Conservation (phyloP, 2,113 vertebrate genomes). For the Otolemur garnettii region DNA sequence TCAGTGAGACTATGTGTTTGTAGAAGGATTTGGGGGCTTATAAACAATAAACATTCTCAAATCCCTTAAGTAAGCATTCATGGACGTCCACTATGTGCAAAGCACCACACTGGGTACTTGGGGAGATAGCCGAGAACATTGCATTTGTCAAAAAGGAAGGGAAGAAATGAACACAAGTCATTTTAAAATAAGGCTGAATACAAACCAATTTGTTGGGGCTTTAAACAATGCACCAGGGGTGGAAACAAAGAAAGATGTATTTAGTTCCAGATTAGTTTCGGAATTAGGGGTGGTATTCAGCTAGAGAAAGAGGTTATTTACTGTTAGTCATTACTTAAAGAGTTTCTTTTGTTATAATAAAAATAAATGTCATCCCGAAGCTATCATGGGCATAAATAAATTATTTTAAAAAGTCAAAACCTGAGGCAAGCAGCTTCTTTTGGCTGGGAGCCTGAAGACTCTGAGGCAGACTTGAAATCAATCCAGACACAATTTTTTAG, state of each 20-base stretch:
- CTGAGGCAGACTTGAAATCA: background rate
- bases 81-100: background rate
- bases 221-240: background rate
- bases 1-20: background rate
- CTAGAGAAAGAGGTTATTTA: background rate
- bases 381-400: background rate
- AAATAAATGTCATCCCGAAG: conserved; percentile 22
- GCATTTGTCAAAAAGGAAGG: conserved; percentile 24
- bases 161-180: conserved; percentile 5
- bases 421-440: conserved; percentile 2
- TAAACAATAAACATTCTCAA: conserved; percentile 25
- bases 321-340: background rate
- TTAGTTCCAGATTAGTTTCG: background rate
- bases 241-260: background rate
- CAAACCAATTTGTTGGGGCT: background rate
- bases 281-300: background rate
- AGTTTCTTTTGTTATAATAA: conserved; percentile 37
- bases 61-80: conserved; percentile 14
- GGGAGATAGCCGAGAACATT: background rate
- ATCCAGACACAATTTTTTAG: background rate
- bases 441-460: background rate
- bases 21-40: background rate
- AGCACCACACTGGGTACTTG: background rate
- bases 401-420: conserved; percentile 14
- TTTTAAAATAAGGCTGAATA: conserved; percentile 35